Conservation (phyloP, 2,888 invertebrate species). For the Vannuccia rotundouncinata region DNA sequence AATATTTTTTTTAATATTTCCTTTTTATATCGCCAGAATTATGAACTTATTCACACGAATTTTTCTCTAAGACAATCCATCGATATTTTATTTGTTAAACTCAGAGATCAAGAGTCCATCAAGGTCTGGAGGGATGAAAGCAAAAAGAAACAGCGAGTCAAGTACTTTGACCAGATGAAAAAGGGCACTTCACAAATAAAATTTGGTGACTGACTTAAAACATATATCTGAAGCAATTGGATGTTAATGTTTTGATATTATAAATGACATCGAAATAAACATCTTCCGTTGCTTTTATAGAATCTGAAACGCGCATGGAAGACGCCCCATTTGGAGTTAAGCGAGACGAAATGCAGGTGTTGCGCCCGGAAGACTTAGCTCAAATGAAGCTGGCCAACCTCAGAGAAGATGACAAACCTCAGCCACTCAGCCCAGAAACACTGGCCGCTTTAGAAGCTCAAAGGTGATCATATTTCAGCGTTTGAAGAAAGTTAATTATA, state of each 20-base stretch:
- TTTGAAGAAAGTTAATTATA: not conserved
- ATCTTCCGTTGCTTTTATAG: too few species aligned
- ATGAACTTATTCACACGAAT: too few species aligned
- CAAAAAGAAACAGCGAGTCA: not conserved
- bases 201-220: not conserved
- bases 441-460: not conserved
- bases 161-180: constrained; percentile 8
- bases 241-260: too few species aligned
- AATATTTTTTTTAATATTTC: too few species aligned
- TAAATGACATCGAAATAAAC: too few species aligned
- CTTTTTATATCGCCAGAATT: too few species aligned
- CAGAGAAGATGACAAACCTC: not conserved
- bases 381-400: not conserved
- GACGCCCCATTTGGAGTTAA: not conserved
- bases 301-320: not conserved
- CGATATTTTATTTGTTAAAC: too few species aligned
- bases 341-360: not conserved
- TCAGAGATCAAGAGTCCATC: constrained; percentile 1
- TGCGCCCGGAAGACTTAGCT: not conserved
- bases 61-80: too few species aligned
- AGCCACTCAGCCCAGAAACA: not conserved
- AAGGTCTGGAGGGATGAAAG: constrained; percentile 18
- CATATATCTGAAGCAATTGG: too few species aligned
- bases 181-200: not conserved
- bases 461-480: too few species aligned